Conservation (phyloP, 2,797 vertebrate genomes). For the Muscicapa striata region DNA sequence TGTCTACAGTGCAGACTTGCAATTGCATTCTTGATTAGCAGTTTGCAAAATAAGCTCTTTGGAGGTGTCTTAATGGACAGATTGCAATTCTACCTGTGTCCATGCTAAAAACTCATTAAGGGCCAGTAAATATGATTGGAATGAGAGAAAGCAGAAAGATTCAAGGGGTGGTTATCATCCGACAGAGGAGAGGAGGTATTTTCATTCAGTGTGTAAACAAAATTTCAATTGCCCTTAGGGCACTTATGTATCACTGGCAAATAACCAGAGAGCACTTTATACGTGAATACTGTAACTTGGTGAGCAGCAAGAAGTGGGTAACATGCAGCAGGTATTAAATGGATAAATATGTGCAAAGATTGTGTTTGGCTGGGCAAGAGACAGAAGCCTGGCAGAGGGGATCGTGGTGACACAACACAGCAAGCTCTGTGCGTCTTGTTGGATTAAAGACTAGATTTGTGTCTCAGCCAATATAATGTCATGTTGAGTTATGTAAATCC, state of each 20-base stretch:
- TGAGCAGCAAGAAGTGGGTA: background rate
- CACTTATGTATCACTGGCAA: background rate
- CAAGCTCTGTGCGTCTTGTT: constrained; percentile 72
- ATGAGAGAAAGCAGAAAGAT: constrained; percentile 12
- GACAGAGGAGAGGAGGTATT: background rate
- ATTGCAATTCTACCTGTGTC: background rate
- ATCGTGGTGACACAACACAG: constrained; percentile 62
- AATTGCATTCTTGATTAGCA: background rate
- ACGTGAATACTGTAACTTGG: constrained; percentile 16
- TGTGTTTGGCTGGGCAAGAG: constrained; percentile 52
- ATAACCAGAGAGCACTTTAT: background rate
- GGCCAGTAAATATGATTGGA: background rate
- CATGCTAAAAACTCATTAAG: constrained; percentile 39
- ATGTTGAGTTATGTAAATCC: constrained; percentile 86
- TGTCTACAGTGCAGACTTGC: background rate
- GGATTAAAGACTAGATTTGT: constrained; percentile 82
- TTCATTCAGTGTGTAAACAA: constrained; percentile 6
- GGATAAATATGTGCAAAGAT: constrained; percentile 51
- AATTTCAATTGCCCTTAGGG: background rate
- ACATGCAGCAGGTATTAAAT: constrained; percentile 56
- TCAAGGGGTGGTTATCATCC: background rate
- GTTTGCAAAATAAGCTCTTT: background rate
- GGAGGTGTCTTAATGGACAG: background rate
- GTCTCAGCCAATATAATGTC: constrained; percentile 79
- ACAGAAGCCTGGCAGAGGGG: constrained; percentile 38